Evolutionary conservation across 2,888 invertebrate genomes (phyloP), one percentile per base, ranked within the genome.

Genomic region (Eugnorisma glareosa): DNA sequence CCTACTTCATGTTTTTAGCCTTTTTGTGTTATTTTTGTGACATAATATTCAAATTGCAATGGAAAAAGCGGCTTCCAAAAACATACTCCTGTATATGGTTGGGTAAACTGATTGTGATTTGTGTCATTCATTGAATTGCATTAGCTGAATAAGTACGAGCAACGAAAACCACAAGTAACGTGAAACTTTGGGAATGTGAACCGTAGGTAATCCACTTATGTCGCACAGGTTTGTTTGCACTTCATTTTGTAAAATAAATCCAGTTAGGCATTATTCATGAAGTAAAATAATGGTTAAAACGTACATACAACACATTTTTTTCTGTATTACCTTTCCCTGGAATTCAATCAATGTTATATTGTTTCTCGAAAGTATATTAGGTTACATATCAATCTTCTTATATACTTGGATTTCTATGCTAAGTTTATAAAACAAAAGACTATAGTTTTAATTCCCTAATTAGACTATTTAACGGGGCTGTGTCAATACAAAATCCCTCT

Each of bases 181-280:
- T 83, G 91, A 92, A 85, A 89, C 92, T 91, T 89, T 86, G 89
- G 80, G 85, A 89, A 89, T 87, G 86, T 86, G 66, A 86, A 82
- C 80, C 80, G 78, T 85, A 79, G 77, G 78, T 85, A 79, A 72
- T 77, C 67, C 72, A 82, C 73, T 81, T 73, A 72, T 31, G 73
- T 84, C 81, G 73, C 61, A 68, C 81, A 40, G 40, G 59, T 71
- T 73, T 59, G 54, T 40, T 71, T 78, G 68, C 21, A 51, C 31
- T 35, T 40, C 13, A 69, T 69, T 79, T 51, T 35, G 40, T 68
- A 43, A 54, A 64, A 64, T 64, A 77, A 63, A 43, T 31, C 64
- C 64, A 10, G 64, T n/a, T 64, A 64, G 40, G n/a, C 2, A 13
- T 7, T 48, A 10, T 48, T 63, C 43, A 40, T n/a, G 5, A 18